Base-by-base conservation (phyloP, 37 sponge, comb jelly and placozoan genomes). In the Cladorhizidae sp. region DNA sequence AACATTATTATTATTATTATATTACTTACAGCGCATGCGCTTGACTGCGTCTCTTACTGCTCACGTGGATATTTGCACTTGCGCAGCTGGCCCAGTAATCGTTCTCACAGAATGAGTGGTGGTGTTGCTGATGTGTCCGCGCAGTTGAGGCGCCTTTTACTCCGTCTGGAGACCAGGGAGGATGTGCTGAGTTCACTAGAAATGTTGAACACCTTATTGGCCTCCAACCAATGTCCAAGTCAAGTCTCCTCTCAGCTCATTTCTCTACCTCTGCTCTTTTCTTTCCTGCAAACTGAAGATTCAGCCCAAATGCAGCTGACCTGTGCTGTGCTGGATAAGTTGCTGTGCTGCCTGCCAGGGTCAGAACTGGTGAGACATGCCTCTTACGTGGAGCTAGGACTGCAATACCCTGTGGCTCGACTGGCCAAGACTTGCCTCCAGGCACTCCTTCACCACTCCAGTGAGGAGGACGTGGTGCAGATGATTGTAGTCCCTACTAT, bases 321-420 rank as follows among this genome's bases (percentile, higher is more conserved):
- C 38, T 88, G 93, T 45, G 23, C 73, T 0, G 86, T 81, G 0
- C 42, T 92, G 38, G 76, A 69, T 0, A 92, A 88, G 39, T 37
- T 92, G 33, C 51, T 92, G 29, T n/a, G 33, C 18, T 38, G 32
- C 0, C 41, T 92, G 28, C 86, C 88, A 29, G 64, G 64, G 6
- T 33, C 69, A 2, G 57, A 64, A 26, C 31, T 88, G 31, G 40
- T 37, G 49, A 35, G 77, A 29, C 43, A 75, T 36, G 42, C 69
- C 0, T 36, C 28, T 0, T 77, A 81, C 75, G 38, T 87, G 2
- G 93, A 92, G 52, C 50, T 92, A 31, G 93, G 93, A 18, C 52
- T 92, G 56, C 93, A 92, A 70, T 81, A 85, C 28, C 45, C 80
- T 9, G 50, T 5, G 2, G 76, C 31, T 36, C 31, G 20, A 7